phyloP scores from a whole-genome alignment of 1,140 invertebrate genomes.

The Apis laboriosa region DNA sequence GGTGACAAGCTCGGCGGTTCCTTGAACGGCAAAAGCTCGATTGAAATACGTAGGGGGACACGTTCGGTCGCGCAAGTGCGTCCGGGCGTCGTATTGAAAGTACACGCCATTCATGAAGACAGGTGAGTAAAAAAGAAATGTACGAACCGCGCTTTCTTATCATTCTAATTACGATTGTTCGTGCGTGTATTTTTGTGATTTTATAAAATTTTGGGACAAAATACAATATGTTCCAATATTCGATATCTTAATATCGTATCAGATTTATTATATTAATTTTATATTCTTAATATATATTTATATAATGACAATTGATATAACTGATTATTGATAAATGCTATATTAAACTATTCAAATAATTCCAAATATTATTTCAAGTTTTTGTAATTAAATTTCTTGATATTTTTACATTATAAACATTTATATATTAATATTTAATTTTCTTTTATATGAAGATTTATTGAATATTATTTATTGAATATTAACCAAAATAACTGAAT shows the following conservation, averaged over 20 bases:
- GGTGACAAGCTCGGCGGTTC: constrained; percentile 68
- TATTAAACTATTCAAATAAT: background rate
- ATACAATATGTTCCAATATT: background rate
- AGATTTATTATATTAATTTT: background rate
- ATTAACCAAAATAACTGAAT: background rate
- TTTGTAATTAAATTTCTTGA: background rate
- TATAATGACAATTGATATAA: background rate
- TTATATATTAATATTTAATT: background rate
- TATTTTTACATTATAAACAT: background rate
- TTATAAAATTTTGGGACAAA: too few species aligned
- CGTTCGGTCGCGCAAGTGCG: constrained; percentile 70
- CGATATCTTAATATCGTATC: background rate
- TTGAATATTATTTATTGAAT: background rate
- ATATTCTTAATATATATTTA: background rate
- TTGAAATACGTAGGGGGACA: constrained; percentile 45
- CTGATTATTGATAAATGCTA: background rate
- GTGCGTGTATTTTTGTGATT: background rate
- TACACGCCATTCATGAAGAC: constrained; percentile 76
- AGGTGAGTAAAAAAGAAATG: constrained; percentile 71
- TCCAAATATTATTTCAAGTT: background rate
- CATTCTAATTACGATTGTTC: background rate
- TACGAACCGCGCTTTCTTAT: constrained; percentile 10
- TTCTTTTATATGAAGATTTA: background rate
- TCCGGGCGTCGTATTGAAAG: constrained; percentile 66
- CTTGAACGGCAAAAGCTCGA: constrained; percentile 58